phyloP scores from a whole-genome alignment of 2,797 vertebrate species.

The Coranthus polyacanthus region DNA sequence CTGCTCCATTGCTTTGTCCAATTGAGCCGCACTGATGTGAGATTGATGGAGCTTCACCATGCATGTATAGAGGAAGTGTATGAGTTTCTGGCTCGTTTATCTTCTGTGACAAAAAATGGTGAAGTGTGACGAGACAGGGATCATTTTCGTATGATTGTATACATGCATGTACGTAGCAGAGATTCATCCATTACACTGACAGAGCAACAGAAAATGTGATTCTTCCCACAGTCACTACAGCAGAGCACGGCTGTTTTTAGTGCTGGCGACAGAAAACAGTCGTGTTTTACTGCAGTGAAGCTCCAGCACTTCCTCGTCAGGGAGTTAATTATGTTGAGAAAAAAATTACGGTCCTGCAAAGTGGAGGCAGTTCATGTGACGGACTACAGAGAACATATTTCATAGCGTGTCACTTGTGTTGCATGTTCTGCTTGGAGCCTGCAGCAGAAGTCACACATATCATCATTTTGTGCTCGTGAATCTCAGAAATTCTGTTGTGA shows the following conservation, averaged over 20 bases:
- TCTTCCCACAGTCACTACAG: slow-evolving; percentile 16
- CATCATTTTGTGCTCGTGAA: slow-evolving; percentile 16
- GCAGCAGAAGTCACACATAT: slow-evolving; percentile 27
- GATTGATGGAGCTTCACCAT: slow-evolving; percentile 33
- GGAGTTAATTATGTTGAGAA: slow-evolving; percentile 60
- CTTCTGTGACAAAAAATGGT: slow-evolving; percentile 37
- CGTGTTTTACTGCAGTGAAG: slow-evolving; percentile 50
- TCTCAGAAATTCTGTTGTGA: slow-evolving; percentile 14
- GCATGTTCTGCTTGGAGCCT: slow-evolving; percentile 21
- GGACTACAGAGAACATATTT: slow-evolving; percentile 28
- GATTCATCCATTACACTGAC: slow-evolving; percentile 52
- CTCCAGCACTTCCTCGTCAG: slow-evolving; percentile 47
- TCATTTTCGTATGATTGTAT: slow-evolving; percentile 11
- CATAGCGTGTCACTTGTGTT: slow-evolving; percentile 12
- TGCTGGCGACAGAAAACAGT: slow-evolving; percentile 37
- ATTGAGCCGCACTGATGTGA: slow-evolving; percentile 40
- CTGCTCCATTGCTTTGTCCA: slow-evolving; percentile 34
- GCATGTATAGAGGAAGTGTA: slow-evolving; percentile 18
- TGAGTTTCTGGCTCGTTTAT: slow-evolving; percentile 36
- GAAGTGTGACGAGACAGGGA: slow-evolving; percentile 12
- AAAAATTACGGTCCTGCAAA: slow-evolving; percentile 56
- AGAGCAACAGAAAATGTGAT: slow-evolving; percentile 56
- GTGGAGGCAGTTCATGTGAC: slow-evolving; percentile 40
- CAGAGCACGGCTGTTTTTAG: slow-evolving; percentile 29
- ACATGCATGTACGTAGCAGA: slow-evolving; percentile 21